Evolutionary conservation across 2,888 invertebrate genomes (phyloP).

Genomic region (Prosapia bicincta): DNA sequence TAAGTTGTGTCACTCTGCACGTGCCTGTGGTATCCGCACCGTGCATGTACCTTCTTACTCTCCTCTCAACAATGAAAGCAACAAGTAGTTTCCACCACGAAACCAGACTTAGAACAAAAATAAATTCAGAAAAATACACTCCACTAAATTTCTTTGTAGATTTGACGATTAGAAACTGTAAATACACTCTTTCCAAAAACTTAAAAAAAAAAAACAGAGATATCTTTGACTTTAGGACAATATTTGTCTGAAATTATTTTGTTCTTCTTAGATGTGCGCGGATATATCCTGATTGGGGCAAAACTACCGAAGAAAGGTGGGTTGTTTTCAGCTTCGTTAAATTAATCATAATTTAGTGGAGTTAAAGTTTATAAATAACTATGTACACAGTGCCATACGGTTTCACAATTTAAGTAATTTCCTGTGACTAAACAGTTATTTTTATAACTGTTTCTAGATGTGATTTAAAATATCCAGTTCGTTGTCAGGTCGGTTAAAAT

Average conservation of each 20-base stretch:
- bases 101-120: neutral
- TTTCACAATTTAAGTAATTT: too few relatives aligned
- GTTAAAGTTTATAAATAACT: too few relatives aligned
- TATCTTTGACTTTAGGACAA: neutral
- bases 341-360: neutral
- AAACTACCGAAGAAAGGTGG: neutral
- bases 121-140: neutral
- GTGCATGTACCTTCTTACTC: neutral
- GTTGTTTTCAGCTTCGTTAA: neutral
- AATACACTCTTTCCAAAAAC: neutral
- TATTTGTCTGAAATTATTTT: neutral
- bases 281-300: neutral
- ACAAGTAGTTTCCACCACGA: neutral
- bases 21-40: neutral
- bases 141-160: neutral
- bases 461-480: too few relatives aligned
- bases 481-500: too few relatives aligned
- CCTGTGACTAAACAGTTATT: too few relatives aligned
- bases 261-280: neutral
- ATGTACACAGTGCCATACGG: too few relatives aligned
- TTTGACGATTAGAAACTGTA: neutral
- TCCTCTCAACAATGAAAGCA: neutral
- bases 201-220: neutral
- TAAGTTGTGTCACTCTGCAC: neutral
- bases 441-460: too few relatives aligned